Evolutionary conservation across 2,888 invertebrate species (phyloP).

Genomic region (Agrotis puta): DNA sequence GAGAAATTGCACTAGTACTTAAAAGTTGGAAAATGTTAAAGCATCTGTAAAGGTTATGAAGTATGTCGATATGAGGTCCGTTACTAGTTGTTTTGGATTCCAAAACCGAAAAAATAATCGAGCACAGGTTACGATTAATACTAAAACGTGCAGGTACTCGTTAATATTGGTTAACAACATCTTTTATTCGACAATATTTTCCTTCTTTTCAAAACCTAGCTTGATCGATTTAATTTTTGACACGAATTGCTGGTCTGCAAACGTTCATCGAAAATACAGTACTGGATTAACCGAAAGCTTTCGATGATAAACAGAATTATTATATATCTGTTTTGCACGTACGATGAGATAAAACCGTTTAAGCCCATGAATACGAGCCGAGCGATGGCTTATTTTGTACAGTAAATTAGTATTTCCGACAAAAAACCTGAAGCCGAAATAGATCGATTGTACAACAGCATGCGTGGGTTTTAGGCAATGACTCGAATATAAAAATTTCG

Average conservation of each 20-base stretch:
- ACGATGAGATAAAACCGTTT: constrained; percentile 36
- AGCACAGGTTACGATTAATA: not conserved
- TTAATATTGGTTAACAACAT: not conserved
- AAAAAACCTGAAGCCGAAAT: constrained; percentile 24
- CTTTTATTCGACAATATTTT: constrained; percentile 2
- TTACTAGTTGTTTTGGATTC: not conserved
- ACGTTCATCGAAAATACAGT: constrained; percentile 15
- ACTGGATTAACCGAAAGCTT: constrained; percentile 45
- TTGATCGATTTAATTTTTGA: constrained; percentile 40
- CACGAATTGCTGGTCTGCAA: constrained; percentile 33
- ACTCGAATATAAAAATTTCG: constrained; percentile 29
- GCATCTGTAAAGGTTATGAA: not conserved
- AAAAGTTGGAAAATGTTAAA: not conserved
- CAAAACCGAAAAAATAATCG: not conserved
- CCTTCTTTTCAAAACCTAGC: constrained; percentile 19
- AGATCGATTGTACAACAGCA: constrained; percentile 27
- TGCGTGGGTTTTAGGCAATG: constrained; percentile 30
- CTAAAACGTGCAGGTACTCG: not conserved
- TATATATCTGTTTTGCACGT: constrained; percentile 37
- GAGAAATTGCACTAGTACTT: not conserved
- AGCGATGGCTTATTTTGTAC: constrained; percentile 22
- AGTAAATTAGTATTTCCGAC: constrained; percentile 29
- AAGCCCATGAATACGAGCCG: constrained; percentile 29
- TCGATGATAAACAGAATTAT: constrained; percentile 35
- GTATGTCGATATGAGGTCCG: not conserved